Evolutionary conservation across 1,140 invertebrate species (phyloP), one percentile per base, ranked within the genome.

Genomic region (Sarcophaga peregrina): DNA sequence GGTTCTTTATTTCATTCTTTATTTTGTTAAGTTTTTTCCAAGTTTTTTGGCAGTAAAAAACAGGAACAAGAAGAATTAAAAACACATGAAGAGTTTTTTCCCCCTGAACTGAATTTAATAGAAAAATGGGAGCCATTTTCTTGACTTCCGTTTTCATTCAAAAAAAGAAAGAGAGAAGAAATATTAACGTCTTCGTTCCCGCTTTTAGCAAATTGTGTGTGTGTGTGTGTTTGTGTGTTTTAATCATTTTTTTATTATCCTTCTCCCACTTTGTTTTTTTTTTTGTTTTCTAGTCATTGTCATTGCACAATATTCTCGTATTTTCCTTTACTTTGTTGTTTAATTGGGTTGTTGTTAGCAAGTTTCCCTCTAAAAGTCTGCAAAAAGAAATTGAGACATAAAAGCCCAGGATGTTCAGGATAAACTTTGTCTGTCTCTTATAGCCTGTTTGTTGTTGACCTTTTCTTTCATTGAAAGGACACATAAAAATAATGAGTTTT

Each of bases 181-280:
- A 37, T 2, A 37, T 2, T 2, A 37, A 37, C 25, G 25, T 37
- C 4, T 37, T 37, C 4, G 8, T 68, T 68, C 5, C 20, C 6
- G 62, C 62, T 68, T 25, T 25, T 25, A 68, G 20, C 62, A 20
- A 68, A 20, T 37, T 37, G 25, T 37, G 25, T 37, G 4, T 37
- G 25, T 37, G 25, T 37, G 25, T 2, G 25, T 37, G 25, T 37
- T 2, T 68, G 62, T 68, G 5, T 68, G 54, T 68, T 20, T 68
- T 68, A 68, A 68, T 68, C 62, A 68, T 68, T 68, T 68, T 68
- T 20, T 68, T 68, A 68, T 68, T 68, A 68, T 68, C 17, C 17
- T 68, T 20, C 62, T 68, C 6, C 20, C 6, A 20, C 11, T 58
- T 58, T 58, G 13, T 15, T 6, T 4, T 20, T 4, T 10, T 25